Evolutionary conservation across 2,113 vertebrate species (phyloP), one percentile per base, ranked within the genome.

Genomic region (Nasalis larvatus): DNA sequence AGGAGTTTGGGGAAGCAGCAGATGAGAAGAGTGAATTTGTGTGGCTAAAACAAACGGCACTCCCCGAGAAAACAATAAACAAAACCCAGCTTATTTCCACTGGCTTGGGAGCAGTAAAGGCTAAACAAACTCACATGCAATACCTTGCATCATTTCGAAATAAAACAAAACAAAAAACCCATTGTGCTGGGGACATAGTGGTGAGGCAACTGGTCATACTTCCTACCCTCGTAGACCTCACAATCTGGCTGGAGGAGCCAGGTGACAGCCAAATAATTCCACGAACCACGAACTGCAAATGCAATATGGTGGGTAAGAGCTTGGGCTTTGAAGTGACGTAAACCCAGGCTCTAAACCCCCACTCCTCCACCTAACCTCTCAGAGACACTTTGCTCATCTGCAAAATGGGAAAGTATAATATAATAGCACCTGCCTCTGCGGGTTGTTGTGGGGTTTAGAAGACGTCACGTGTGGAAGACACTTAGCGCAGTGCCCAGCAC

Each of bases 401-500:
- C 14, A 35, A 30, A 49, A 49, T 8, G 52, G 6, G 8, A 5
- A 58, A 27, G 4, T 2, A 4, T 2, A 21, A 17, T 6, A 6
- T 2, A 21, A 11, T 8, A 58, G 80, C 32, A n/a, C 12, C 18
- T 25, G 9, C 16, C 10, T 35, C 1, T 0, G 1, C 2, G 40
- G 49, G 6, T 4, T 66, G 45, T 13, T 14, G 20, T 0, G 35
- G 66, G 25, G 18, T 52, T 81, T 47, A 16, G 32, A 37, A 25
- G 40, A 74, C 56, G n/a, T 7, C 37, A 73, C 0, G 2, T 14
- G 0, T 3, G 17, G 12, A 20, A 58, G 35, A 80, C 20, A 1
- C 86, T 42, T 40, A 78, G 60, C 9, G 3, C 0, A 0, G 32
- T 5, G 35, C 8, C 4, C 27, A 1, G 37, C 32, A 13, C 9